Conservation (phyloP, 2,888 invertebrate species). For the Anticlea derivata region DNA sequence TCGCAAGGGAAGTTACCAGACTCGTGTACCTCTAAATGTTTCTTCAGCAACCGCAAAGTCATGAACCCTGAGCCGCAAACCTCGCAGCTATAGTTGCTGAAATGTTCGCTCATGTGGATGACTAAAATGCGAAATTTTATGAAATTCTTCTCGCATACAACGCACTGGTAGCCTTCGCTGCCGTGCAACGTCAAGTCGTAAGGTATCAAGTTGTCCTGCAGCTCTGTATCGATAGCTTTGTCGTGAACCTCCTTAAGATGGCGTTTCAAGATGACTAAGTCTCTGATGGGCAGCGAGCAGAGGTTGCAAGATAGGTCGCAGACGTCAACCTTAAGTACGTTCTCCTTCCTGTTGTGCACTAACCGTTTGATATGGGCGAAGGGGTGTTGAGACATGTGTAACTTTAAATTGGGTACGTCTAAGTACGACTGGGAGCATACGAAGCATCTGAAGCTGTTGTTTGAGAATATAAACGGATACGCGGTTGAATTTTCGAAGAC, state of each 20-base stretch:
- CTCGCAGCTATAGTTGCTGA: conserved; percentile 77
- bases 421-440: conserved; percentile 71
- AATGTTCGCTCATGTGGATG: conserved; percentile 78
- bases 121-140: conserved; percentile 73
- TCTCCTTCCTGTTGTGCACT: conserved; percentile 69
- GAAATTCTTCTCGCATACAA: conserved; percentile 66
- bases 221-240: conserved; percentile 63
- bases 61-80: conserved; percentile 76
- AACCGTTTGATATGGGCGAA: conserved; percentile 66
- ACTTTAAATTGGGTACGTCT: conserved; percentile 59
- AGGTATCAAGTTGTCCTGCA: conserved; percentile 75
- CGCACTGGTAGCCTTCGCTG: conserved; percentile 64
- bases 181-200: conserved; percentile 58
- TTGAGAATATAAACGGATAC: conserved; percentile 74
- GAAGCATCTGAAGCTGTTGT: conserved; percentile 77
- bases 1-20: conserved; percentile 73
- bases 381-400: conserved; percentile 67
- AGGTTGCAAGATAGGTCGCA: conserved; percentile 67
- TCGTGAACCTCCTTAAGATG: conserved; percentile 66
- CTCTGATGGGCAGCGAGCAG: conserved; percentile 51
- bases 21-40: conserved; percentile 76
- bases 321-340: conserved; percentile 72
- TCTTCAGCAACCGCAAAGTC: conserved; percentile 71
- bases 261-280: conserved; percentile 57
- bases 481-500: conserved; percentile 74